Percentiles rank a stretch among this genome's conserved stretches.
phyloP scores from a whole-genome alignment of 2,888 invertebrate genomes.

The Lucinisca nassula region DNA sequence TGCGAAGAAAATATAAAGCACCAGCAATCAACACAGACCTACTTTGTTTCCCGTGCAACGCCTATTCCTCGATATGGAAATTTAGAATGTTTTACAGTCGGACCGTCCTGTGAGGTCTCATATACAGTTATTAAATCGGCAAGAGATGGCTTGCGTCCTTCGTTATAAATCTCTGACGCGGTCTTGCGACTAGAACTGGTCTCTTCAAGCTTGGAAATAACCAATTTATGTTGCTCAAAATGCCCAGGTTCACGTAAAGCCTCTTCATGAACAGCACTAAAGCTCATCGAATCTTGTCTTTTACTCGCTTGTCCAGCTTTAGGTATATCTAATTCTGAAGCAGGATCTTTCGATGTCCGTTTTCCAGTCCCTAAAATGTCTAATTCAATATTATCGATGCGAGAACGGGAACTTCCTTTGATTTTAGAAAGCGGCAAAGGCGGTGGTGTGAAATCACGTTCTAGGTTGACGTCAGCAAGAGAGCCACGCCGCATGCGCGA shows the following conservation, averaged over 20 bases:
- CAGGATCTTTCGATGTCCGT: slow-evolving; percentile 12
- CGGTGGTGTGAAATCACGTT: slow-evolving; percentile 40
- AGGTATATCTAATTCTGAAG: background rate
- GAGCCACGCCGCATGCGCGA: slow-evolving; percentile 39
- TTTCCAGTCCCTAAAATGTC: slow-evolving; percentile 52
- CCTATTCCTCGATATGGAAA: no score
- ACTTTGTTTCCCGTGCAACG: no score
- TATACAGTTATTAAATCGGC: slow-evolving; percentile 67
- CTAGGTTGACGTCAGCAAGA: slow-evolving; percentile 62
- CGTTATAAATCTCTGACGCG: background rate
- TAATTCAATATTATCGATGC: slow-evolving; percentile 48
- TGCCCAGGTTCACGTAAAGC: background rate
- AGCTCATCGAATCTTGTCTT: background rate
- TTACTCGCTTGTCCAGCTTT: background rate
- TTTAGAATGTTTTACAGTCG: background rate
- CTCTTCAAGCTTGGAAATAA: background rate
- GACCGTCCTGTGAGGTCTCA: slow-evolving; percentile 42
- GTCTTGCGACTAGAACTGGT: background rate
- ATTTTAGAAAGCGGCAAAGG: background rate
- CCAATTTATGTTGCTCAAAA: no score
- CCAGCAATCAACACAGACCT: no score
- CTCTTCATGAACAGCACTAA: background rate
- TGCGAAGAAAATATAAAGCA: no score
- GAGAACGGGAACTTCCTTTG: slow-evolving; percentile 48
- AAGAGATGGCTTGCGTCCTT: slow-evolving; percentile 57